phyloP scores from a whole-genome alignment of 1,140 invertebrate species.

The Drosophila equinoxialis region DNA sequence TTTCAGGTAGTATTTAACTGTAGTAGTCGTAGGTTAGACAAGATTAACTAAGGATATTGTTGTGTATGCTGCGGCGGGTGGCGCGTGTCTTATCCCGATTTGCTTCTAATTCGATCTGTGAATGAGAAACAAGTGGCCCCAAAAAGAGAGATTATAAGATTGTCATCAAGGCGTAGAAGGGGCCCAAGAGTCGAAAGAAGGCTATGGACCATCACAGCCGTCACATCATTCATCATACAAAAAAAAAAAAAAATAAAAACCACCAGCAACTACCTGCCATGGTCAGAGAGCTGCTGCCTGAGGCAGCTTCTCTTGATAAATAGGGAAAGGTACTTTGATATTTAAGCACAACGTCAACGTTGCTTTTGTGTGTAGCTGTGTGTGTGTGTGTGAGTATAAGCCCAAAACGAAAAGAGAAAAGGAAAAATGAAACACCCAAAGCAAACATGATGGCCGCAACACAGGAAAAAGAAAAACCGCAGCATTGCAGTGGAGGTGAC shows the following conservation, averaged over 20 bases:
- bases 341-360: conserved; percentile 73
- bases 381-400: conserved; percentile 25
- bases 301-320: conserved; percentile 33
- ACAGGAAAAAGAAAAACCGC: conserved; percentile 40
- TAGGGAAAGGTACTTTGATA: conserved; percentile 72
- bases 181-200: conserved; percentile 4
- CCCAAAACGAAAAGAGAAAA: neutral
- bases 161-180: conserved; percentile 5
- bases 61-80: neutral
- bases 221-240: conserved; percentile 37
- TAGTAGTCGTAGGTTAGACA: neutral
- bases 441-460: conserved; percentile 13
- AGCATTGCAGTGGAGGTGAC: conserved; percentile 16
- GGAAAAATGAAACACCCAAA: neutral
- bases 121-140: conserved; percentile 51
- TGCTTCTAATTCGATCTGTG: conserved; percentile 53
- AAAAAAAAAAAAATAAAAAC: no score
- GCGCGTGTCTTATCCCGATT: conserved; percentile 69
- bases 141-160: conserved; percentile 57
- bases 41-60: neutral
- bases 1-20: conserved; percentile 2
- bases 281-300: conserved; percentile 9
- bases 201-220: conserved; percentile 19
- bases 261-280: conserved; percentile 38
- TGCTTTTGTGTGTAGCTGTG: conserved; percentile 17